Conservation (phyloP, 1,140 invertebrate genomes). For the Periplaneta americana region DNA sequence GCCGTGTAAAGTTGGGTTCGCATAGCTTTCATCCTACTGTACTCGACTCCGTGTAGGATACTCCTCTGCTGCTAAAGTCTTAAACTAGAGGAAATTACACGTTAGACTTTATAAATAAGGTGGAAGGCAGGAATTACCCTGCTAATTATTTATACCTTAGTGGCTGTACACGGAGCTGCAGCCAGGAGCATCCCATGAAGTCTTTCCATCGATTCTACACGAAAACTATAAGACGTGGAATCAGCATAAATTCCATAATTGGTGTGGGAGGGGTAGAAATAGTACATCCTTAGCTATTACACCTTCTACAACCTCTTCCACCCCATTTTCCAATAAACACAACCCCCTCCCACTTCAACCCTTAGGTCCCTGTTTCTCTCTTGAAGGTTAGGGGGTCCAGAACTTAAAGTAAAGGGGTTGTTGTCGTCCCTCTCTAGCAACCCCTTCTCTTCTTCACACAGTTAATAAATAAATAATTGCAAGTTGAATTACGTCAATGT, state of each 20-base stretch:
- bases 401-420: not conserved
- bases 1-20: too few relatives aligned
- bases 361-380: not conserved
- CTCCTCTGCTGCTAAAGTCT: not conserved
- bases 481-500: constrained; percentile 17
- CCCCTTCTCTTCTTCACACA: constrained; percentile 11
- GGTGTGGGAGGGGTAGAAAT: constrained; percentile 20
- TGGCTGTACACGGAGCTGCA: not conserved
- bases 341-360: not conserved
- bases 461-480: constrained; percentile 23
- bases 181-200: not conserved
- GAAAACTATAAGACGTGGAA: constrained; percentile 40
- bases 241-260: constrained; percentile 46
- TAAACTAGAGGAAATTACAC: constrained; percentile 4
- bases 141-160: constrained; percentile 13
- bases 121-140: constrained; percentile 4
- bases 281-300: constrained; percentile 2
- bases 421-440: not conserved
- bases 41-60: too few relatives aligned
- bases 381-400: not conserved
- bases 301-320: not conserved
- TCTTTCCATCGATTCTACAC: not conserved
- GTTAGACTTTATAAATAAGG: constrained; percentile 15
- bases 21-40: not conserved
- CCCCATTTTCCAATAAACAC: not conserved